Evolutionary conservation across 2,797 vertebrate genomes (phyloP).

Genomic region (Acrocephalus scirpaceus): DNA sequence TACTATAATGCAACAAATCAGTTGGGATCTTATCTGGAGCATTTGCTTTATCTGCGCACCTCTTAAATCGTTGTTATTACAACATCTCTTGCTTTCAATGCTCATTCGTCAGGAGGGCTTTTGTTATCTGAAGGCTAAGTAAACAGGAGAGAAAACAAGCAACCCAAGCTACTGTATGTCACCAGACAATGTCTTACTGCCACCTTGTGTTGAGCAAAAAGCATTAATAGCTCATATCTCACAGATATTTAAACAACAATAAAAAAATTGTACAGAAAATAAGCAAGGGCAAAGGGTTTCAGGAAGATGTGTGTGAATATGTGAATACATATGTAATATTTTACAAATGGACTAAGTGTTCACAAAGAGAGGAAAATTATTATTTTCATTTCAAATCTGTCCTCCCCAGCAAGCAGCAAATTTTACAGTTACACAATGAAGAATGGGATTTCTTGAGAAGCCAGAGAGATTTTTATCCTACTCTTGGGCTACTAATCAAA

Average conservation of each 20-base stretch:
- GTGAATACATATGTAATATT: background rate
- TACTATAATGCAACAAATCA: background rate
- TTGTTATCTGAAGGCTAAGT: background rate
- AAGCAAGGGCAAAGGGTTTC: background rate
- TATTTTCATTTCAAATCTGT: background rate
- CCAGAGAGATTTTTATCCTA: background rate
- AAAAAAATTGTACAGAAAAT: background rate
- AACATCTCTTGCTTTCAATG: background rate
- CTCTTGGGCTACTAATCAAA: background rate
- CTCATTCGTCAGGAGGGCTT: background rate
- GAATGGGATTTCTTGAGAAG: background rate
- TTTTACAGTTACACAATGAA: background rate
- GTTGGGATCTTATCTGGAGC: background rate
- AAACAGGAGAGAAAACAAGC: background rate
- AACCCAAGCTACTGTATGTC: background rate
- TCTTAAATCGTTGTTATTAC: background rate
- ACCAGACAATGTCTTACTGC: constrained; percentile 58
- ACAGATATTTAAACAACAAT: background rate
- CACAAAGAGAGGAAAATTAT: background rate
- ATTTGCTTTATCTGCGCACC: background rate
- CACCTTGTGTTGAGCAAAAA: constrained; percentile 68
- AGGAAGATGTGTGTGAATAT: background rate
- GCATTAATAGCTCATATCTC: background rate
- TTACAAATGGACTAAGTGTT: background rate
- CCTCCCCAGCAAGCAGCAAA: background rate